phyloP scores from a whole-genome alignment of 2,797 vertebrate species.

The Diglossa cyanea region DNA sequence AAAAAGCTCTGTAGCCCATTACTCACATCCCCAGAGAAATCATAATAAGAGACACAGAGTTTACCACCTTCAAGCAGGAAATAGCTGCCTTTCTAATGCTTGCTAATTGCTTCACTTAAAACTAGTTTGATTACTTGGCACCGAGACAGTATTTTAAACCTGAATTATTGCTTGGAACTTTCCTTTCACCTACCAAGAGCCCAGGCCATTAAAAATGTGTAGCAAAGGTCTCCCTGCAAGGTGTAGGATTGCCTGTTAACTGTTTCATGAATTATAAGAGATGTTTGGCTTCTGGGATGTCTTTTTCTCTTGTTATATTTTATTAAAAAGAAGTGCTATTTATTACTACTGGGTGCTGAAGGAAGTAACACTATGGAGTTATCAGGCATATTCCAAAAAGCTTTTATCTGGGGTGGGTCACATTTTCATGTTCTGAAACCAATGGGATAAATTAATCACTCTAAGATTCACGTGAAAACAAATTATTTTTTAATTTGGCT shows the following conservation, averaged over 20 bases:
- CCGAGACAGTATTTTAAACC: slow-evolving; percentile 12
- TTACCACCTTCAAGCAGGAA: slow-evolving; percentile 58
- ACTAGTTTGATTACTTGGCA: slow-evolving; percentile 63
- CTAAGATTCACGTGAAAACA: neutral
- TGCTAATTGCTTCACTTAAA: slow-evolving; percentile 66
- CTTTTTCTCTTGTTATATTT: neutral
- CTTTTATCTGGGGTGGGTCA: neutral
- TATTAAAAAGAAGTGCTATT: neutral
- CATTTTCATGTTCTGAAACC: neutral
- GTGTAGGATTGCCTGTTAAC: neutral
- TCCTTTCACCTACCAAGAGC: slow-evolving; percentile 55
- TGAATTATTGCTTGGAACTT: slow-evolving; percentile 53
- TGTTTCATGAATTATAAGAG: neutral
- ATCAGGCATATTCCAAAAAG: neutral
- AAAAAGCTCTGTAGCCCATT: neutral
- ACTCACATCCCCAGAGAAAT: slow-evolving; percentile 54
- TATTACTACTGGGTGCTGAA: neutral
- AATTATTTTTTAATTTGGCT: neutral
- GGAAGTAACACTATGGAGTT: neutral
- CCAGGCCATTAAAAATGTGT: slow-evolving; percentile 50
- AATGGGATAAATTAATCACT: neutral
- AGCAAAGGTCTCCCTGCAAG: slow-evolving; percentile 3
- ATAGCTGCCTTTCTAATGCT: slow-evolving; percentile 60
- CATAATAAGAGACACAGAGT: slow-evolving; percentile 17
- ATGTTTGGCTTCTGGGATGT: neutral